Conservation (phyloP, 2,888 invertebrate genomes). For the Tachina fera region DNA sequence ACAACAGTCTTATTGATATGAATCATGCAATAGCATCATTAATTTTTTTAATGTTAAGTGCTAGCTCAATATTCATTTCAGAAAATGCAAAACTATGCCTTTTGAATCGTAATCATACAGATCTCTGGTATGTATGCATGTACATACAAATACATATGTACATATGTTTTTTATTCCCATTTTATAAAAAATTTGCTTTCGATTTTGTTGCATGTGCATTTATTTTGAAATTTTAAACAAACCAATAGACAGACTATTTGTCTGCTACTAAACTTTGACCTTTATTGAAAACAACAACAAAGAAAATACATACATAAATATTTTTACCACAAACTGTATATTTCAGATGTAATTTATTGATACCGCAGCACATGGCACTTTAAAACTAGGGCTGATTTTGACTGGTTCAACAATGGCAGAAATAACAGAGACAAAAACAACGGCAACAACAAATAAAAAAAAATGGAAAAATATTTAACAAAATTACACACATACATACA, state of each 20-base stretch:
- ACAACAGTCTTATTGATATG: no score
- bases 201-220: conserved; percentile 23
- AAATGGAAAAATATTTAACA: conserved; percentile 32
- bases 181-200: conserved; percentile 8
- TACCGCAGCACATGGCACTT: conserved; percentile 76
- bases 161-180: neutral
- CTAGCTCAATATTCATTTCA: no score
- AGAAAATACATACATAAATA: neutral
- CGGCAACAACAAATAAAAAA: conserved; percentile 41
- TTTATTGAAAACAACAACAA: conserved; percentile 18
- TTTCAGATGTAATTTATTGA: conserved; percentile 78
- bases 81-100: no score
- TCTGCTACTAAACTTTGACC: conserved; percentile 25
- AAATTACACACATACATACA: neutral
- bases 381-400: conserved; percentile 73
- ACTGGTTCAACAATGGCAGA: conserved; percentile 70
- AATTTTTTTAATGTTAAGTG: no score
- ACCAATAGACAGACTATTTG: neutral
- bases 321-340: conserved; percentile 36
- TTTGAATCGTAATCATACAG: no score
- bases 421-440: conserved; percentile 45
- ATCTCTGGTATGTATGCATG: no score
- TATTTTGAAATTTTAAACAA: conserved; percentile 1
- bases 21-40: no score
- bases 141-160: no score